Percentiles rank a stretch among this genome's conserved stretches.
These are phyloP conservation scores for Neoarius graeffei DNA, from an alignment of 2,113 vertebrate species.

Conservation along the genomic window DNA sequence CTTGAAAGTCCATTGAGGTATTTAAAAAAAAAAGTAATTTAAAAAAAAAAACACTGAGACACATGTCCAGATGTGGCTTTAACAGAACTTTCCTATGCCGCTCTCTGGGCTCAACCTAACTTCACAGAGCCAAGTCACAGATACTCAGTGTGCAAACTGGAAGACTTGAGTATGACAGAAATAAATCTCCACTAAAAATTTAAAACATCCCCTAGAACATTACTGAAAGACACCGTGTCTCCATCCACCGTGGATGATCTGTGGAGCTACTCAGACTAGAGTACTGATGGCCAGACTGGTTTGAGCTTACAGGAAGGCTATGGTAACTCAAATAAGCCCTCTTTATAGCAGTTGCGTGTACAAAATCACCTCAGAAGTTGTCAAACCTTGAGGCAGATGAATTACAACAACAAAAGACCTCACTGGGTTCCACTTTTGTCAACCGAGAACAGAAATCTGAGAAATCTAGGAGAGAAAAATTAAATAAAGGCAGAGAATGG, in stretches of 20 bases:
- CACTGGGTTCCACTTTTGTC: too few relatives aligned
- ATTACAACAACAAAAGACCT: too few relatives aligned
- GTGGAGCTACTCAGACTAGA: neutral
- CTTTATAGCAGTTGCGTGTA: neutral
- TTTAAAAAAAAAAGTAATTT: neutral
- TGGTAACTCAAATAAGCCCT: neutral
- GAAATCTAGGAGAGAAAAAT: too few relatives aligned
- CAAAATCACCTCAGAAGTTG: neutral
- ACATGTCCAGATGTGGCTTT: slow-evolving; percentile 2
- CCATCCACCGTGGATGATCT: too few relatives aligned
- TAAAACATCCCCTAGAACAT: neutral
- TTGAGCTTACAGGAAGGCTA: neutral
- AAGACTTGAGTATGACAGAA: neutral
- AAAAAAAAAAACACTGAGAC: neutral
- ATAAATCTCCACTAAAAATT: neutral
- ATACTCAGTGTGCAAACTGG: neutral
- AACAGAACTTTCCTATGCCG: neutral
- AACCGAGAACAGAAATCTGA: too few relatives aligned
- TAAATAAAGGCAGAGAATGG: neutral
- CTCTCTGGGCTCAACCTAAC: neutral
- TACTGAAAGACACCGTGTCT: neutral
- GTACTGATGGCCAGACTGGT: neutral
- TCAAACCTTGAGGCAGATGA: neutral
- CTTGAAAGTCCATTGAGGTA: slow-evolving; percentile 12
- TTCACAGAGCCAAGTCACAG: neutral